A percentile compares a stretch with the other conserved stretches of the same genome.
These are phyloP conservation scores for Protaetia brevitarsis DNA, from an alignment of 1,140 invertebrate species.

Conservation along the genomic window DNA sequence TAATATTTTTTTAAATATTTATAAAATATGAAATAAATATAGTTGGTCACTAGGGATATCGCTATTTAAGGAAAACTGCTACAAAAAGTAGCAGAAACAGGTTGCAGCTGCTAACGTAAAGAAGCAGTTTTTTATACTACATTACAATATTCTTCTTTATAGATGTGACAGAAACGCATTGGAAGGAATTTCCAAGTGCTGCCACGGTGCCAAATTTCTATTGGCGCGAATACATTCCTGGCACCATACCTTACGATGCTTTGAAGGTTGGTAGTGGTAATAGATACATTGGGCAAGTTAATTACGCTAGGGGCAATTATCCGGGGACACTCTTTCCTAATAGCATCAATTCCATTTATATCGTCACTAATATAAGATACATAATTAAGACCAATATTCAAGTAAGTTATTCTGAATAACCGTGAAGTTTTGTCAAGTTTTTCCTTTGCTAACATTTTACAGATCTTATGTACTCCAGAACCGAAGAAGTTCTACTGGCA, in stretches of 20 bases:
- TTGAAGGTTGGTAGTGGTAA: not conserved
- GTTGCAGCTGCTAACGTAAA: too few relatives aligned
- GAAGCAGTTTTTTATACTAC: too few relatives aligned
- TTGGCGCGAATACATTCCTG: not conserved
- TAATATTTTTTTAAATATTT: too few relatives aligned
- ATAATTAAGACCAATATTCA: not conserved
- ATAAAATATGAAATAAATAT: too few relatives aligned
- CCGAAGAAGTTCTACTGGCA: not conserved
- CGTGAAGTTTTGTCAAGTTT: not conserved
- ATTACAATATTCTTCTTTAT: too few relatives aligned
- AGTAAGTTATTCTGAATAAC: not conserved
- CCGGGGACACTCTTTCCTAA: not conserved
- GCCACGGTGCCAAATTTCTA: not conserved
- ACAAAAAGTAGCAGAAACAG: too few relatives aligned
- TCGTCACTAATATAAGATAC: not conserved
- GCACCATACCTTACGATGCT: not conserved
- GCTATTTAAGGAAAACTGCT: too few relatives aligned
- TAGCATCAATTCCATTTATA: not conserved
- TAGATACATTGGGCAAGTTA: not conserved
- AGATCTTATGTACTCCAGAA: not conserved
- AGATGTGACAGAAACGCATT: too few relatives aligned
- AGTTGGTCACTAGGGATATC: too few relatives aligned
- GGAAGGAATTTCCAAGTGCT: too few relatives aligned
- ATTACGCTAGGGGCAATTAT: not conserved
- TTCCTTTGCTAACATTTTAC: too few relatives aligned